phyloP scores from a whole-genome alignment of 2,113 vertebrate species.

The Azemiops feae region DNA sequence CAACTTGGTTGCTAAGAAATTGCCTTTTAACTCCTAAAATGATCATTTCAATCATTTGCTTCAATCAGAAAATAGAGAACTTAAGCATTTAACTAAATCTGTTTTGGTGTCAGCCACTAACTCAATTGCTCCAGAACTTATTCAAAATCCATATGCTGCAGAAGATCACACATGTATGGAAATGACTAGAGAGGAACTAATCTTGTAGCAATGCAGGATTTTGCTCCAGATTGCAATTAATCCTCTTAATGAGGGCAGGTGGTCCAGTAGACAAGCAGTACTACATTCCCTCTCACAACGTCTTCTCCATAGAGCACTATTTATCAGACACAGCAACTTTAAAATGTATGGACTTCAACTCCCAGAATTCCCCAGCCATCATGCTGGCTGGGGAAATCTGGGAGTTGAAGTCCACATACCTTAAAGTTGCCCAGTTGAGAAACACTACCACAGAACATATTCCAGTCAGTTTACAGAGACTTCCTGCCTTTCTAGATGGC shows the following conservation, averaged over 20 bases:
- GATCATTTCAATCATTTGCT: neutral
- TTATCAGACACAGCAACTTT: neutral
- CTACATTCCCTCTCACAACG: neutral
- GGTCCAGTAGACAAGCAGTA: neutral
- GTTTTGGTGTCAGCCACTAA: neutral
- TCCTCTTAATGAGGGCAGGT: neutral
- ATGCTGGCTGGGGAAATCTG: neutral
- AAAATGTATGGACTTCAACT: neutral
- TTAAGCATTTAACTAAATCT: neutral
- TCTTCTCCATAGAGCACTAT: neutral
- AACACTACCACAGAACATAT: neutral
- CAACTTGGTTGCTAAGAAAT: neutral
- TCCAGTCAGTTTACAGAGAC: neutral
- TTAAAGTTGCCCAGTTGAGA: neutral
- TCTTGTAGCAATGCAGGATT: neutral
- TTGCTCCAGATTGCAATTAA: neutral
- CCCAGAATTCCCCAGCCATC: neutral
- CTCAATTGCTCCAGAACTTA: neutral
- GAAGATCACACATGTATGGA: neutral
- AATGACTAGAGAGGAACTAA: neutral
- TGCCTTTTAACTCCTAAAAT: neutral
- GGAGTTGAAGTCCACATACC: neutral
- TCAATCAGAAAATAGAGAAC: neutral
- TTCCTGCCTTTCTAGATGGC: neutral
- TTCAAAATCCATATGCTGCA: neutral